Evolutionary conservation across 1,140 invertebrate genomes (phyloP).

Genomic region (Thaumatotibia leucotreta): DNA sequence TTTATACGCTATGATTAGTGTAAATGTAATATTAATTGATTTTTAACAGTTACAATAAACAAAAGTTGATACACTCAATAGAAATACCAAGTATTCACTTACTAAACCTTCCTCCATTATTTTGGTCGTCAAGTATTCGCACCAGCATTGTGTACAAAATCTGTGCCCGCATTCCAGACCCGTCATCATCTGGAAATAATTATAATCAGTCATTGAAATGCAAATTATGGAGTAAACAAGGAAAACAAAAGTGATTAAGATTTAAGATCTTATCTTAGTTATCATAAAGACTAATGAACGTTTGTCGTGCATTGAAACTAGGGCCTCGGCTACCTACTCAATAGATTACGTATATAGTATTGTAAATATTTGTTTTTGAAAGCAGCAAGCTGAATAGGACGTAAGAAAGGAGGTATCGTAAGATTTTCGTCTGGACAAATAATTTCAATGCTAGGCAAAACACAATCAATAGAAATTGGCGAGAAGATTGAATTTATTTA

Average conservation of each 20-base stretch:
- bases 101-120: constrained; percentile 97
- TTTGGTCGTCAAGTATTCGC: constrained; percentile 98
- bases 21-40: not conserved
- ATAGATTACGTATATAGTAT: too few species aligned
- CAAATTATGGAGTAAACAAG: constrained; percentile 12
- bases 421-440: too few species aligned
- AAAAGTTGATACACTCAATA: not conserved
- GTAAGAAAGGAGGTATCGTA: too few species aligned
- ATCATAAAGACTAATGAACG: not conserved
- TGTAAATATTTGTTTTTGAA: too few species aligned
- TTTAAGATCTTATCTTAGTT: not conserved
- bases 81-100: constrained; percentile 34
- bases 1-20: not conserved
- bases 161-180: constrained; percentile 97
- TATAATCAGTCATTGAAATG: constrained; percentile 1
- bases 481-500: too few species aligned
- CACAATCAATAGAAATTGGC: too few species aligned
- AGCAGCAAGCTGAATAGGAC: too few species aligned
- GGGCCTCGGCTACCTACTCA: not conserved
- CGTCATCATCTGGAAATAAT: constrained; percentile 91
- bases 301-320: not conserved
- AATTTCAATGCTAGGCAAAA: too few species aligned
- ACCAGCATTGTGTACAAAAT: constrained; percentile 97
- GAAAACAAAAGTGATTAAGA: constrained; percentile 15
- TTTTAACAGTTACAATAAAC: not conserved